Base-by-base conservation (phyloP, 1,140 invertebrate species). In the Eumaeus atala region DNA sequence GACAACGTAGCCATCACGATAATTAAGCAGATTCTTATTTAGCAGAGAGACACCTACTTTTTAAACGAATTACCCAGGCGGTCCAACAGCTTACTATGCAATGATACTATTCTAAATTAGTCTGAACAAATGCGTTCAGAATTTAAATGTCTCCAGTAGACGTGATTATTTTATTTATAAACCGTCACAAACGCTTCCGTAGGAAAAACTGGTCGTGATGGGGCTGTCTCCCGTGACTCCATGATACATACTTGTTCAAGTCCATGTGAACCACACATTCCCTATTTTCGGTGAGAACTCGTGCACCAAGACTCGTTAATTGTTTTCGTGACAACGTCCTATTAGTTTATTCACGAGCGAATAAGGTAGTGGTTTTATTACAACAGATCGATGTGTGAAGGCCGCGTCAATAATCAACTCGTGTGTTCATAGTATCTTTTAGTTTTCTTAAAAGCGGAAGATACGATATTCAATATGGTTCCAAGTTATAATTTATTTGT, bases 231-330 rank as follows among this genome's bases (percentile, higher is more conserved):
- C 21, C 14, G n/a, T 40, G 40, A 14, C 12, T 40, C 7, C 12
- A 44, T 9, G 21, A 28, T 17, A 44, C 40, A 44, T 44, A 44
- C 9, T 44, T 54, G 40, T 50, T 64, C 73, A 65, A 68, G 72
- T 64, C 56, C 60, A 66, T 77, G 76, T 65, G 76, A 79, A 74
- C 69, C 37, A 44, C n/a, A 42, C 54, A 35, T 63, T 70, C 54
- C 56, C 48, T 52, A 58, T 69, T 67, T 72, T 70, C 70, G 66
- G 62, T 76, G 72, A 77, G 70, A 76, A 74, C 36, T 64, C 40
- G 61, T 59, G 56, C 16, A 17, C 48, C 28, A 40, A n/a, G n/a
- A 36, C 40, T 44, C 14, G 14, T 44, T 44, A 44, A 44, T 6
- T 44, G 40, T 14, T 44, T 44, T 44, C 40, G 40, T 44, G 40